phyloP scores from a whole-genome alignment of 2,797 vertebrate genomes.

The Novumbra hubbsi region DNA sequence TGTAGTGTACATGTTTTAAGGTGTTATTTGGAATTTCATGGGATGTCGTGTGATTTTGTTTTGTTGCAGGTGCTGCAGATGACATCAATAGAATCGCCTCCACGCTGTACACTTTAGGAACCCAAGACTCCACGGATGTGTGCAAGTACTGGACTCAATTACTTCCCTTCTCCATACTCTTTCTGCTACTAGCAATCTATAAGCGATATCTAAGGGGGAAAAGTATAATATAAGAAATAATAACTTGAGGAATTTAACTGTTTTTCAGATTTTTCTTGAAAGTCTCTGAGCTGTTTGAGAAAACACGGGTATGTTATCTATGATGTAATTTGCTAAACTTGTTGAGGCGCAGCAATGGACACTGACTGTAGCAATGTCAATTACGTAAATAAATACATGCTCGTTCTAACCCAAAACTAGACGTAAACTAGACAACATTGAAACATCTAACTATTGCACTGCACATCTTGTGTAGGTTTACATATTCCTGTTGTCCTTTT shows the following conservation, averaged over 20 bases:
- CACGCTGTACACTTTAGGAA: conserved; percentile 91
- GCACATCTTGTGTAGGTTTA: neutral
- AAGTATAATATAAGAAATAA: no score
- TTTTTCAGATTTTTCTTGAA: conserved; percentile 91
- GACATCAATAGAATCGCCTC: conserved; percentile 99
- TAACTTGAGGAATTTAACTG: conserved; percentile 4
- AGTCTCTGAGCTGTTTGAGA: conserved; percentile 96
- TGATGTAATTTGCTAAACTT: conserved; percentile 3
- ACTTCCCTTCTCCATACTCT: neutral
- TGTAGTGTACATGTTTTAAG: conserved; percentile 4
- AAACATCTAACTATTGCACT: neutral
- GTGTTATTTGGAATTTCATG: conserved; percentile 2
- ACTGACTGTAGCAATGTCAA: neutral
- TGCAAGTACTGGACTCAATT: conserved; percentile 80
- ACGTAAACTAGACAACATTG: neutral
- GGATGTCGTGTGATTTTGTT: conserved; percentile 1
- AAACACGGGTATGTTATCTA: conserved; percentile 86
- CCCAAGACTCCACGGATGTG: conserved; percentile 95
- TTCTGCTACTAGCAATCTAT: neutral
- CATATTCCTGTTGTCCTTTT: neutral
- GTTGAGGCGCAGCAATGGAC: neutral
- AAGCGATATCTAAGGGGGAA: neutral
- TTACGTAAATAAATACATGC: neutral
- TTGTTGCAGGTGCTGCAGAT: conserved; percentile 86
- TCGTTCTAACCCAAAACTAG: neutral